Percentiles rank a stretch among this genome's conserved stretches.
phyloP scores from a whole-genome alignment of 2,797 vertebrate species.

The Bradypodion pumilum region DNA sequence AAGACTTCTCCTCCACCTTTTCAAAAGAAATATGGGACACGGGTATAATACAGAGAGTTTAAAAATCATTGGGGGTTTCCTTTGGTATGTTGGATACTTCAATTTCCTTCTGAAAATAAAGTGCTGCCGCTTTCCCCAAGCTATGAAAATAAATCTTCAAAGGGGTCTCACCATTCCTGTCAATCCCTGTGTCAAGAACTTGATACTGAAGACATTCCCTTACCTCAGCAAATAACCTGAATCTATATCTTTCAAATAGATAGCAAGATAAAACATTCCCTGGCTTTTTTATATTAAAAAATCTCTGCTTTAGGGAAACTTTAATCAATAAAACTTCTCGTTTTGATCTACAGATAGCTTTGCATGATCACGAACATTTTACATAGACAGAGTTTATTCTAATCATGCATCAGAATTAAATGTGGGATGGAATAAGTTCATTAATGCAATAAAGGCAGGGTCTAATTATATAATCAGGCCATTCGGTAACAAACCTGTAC shows the following conservation, averaged over 20 bases:
- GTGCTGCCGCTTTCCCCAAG: constrained; percentile 21
- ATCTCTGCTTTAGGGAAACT: constrained; percentile 47
- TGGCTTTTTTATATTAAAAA: constrained; percentile 28
- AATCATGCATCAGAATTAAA: constrained; percentile 42
- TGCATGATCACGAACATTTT: constrained; percentile 9
- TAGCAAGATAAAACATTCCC: constrained; percentile 49
- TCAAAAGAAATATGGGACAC: not conserved
- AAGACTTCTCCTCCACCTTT: not conserved
- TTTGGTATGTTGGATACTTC: not conserved
- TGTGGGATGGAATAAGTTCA: constrained; percentile 33
- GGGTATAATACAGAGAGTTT: not conserved
- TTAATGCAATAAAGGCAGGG: constrained; percentile 11
- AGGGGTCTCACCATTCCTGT: constrained; percentile 34
- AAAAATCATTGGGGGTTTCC: not conserved
- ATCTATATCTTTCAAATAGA: constrained; percentile 58
- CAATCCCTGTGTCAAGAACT: constrained; percentile 46
- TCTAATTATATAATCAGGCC: constrained; percentile 37
- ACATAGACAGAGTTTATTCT: constrained; percentile 18
- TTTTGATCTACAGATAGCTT: constrained; percentile 59
- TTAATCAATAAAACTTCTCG: constrained; percentile 62
- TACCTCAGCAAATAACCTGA: constrained; percentile 62
- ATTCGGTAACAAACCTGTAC: not conserved
- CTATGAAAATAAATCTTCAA: constrained; percentile 53
- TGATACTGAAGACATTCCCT: constrained; percentile 45
- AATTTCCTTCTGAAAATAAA: constrained; percentile 36